A percentile compares a stretch with the other conserved stretches of the same genome.
phyloP scores from a whole-genome alignment of 37 sponge, comb jelly and placozoan species.

The Theonella swinhoei region DNA sequence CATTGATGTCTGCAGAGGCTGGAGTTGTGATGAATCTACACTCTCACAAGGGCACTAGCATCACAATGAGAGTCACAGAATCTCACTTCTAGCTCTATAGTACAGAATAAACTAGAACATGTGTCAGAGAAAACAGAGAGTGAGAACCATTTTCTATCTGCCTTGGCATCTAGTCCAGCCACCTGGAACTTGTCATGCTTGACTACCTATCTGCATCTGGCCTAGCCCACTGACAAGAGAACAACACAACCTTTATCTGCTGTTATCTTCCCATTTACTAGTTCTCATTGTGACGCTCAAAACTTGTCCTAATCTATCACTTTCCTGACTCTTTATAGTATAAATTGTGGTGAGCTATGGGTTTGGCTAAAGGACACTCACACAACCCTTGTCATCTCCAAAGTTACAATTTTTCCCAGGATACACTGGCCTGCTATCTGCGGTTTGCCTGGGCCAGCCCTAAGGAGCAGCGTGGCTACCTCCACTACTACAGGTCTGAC shows the following conservation, averaged over 20 bases:
- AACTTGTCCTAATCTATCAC: not conserved
- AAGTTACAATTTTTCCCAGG: not conserved
- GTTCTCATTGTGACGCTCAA: not conserved
- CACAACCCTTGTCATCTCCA: not conserved
- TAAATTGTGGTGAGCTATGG: not conserved
- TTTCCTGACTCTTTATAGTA: not conserved
- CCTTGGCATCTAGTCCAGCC: not conserved
- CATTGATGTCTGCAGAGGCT: not conserved
- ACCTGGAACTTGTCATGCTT: not conserved
- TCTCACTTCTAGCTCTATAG: not conserved
- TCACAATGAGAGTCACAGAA: too few relatives aligned
- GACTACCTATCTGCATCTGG: not conserved
- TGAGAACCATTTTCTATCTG: not conserved
- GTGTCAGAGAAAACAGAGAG: not conserved
- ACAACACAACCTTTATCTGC: not conserved
- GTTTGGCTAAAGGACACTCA: not conserved
- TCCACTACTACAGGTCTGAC: not conserved
- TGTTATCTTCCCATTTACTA: not conserved
- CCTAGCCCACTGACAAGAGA: not conserved
- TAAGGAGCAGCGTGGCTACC: not conserved
- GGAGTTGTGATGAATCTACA: too few relatives aligned
- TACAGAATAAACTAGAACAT: not conserved
- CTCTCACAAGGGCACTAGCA: too few relatives aligned
- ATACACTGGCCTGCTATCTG: not conserved
- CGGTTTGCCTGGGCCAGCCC: not conserved